These are phyloP conservation scores for Carcharodon carcharias DNA, from an alignment of 2,797 vertebrate species.

Conservation along the genomic window DNA sequence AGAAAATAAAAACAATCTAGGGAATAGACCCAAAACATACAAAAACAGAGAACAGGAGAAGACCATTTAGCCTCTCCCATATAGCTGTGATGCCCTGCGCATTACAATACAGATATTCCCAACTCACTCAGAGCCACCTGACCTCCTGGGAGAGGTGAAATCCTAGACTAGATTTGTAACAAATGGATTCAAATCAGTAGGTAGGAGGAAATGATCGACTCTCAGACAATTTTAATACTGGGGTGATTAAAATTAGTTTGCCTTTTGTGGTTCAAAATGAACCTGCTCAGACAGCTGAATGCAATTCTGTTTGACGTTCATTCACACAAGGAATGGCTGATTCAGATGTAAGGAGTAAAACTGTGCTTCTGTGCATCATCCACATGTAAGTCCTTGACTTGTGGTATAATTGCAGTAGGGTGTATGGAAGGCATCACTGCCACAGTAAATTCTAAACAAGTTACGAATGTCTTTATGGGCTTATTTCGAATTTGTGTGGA, in stretches of 20 bases:
- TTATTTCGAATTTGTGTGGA: background rate
- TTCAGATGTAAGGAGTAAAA: background rate
- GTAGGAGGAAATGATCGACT: background rate
- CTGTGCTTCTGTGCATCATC: background rate
- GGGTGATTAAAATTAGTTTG: background rate
- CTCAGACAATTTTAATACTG: background rate
- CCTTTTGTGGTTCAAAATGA: background rate
- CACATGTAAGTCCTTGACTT: background rate
- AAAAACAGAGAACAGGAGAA: background rate
- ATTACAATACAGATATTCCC: background rate
- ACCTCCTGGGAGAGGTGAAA: background rate
- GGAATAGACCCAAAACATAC: background rate
- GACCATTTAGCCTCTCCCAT: background rate
- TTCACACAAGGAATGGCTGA: background rate
- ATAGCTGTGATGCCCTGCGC: background rate
- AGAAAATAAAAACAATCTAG: background rate
- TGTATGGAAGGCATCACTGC: background rate
- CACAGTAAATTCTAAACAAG: background rate
- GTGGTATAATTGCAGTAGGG: background rate
- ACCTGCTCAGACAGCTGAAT: background rate
- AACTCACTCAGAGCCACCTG: background rate
- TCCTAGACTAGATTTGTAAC: background rate
- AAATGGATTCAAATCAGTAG: background rate
- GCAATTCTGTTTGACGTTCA: background rate
- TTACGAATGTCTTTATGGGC: background rate